phyloP scores from a whole-genome alignment of 2,113 vertebrate genomes.

The Eubucco bourcierii region DNA sequence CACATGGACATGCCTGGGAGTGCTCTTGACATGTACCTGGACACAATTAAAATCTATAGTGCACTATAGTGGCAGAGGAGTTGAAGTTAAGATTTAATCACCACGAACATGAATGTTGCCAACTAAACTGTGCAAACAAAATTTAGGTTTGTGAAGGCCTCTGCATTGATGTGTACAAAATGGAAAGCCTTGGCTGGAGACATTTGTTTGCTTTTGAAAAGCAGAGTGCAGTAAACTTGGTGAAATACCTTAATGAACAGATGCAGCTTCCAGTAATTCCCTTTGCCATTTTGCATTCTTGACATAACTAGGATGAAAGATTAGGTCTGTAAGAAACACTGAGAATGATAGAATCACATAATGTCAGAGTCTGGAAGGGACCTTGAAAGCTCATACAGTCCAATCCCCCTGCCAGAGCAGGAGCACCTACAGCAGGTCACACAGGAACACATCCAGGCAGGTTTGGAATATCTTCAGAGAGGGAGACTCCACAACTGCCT shows the following conservation, averaged over 20 bases:
- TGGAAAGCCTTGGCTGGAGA: not conserved
- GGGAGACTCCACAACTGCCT: too few relatives aligned
- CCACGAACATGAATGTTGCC: not conserved
- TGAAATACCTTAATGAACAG: not conserved
- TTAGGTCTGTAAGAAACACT: not conserved
- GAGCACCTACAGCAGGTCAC: too few relatives aligned
- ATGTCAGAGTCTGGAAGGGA: too few relatives aligned
- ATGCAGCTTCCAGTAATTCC: not conserved
- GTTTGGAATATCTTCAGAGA: too few relatives aligned
- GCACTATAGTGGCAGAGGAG: not conserved
- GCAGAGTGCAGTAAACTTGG: accelerated
- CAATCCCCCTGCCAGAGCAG: too few relatives aligned
- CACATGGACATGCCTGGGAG: not conserved
- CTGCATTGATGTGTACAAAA: not conserved
- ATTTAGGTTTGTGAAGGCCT: not conserved
- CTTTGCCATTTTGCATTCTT: not conserved
- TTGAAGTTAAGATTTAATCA: not conserved
- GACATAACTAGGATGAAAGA: not conserved
- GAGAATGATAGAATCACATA: not conserved
- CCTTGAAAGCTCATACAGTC: too few relatives aligned
- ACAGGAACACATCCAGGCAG: too few relatives aligned
- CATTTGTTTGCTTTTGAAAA: not conserved
- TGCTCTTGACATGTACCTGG: not conserved
- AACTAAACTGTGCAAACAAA: not conserved
- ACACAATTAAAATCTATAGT: not conserved